Conservation (phyloP, 23 tunicate genomes). For the Ciona savignyi region DNA sequence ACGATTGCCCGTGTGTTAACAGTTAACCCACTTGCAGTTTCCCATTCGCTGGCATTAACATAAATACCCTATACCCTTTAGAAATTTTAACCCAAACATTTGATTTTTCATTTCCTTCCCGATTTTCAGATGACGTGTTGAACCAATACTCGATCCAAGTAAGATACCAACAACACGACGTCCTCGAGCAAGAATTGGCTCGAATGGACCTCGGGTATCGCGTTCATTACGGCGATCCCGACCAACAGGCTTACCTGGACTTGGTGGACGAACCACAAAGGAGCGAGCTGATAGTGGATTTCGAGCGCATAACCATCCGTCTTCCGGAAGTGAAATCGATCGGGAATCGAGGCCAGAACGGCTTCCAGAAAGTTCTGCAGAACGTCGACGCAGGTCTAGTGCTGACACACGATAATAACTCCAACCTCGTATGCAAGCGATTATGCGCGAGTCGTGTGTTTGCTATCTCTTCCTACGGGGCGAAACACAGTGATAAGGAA, state of each 20-base stretch:
- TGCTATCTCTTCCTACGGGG: conserved; percentile 20
- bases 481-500: neutral
- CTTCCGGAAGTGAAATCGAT: conserved; percentile 8
- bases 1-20: too few species aligned
- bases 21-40: too few species aligned
- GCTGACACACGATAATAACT: conserved; percentile 11
- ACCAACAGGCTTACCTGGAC: neutral
- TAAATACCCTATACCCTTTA: too few species aligned
- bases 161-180: conserved; percentile 22
- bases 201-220: conserved; percentile 28
- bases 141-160: conserved; percentile 6
- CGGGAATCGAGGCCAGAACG: neutral
- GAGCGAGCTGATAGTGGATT: conserved; percentile 1
- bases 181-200: neutral
- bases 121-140: conserved; percentile 11
- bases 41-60: too few species aligned
- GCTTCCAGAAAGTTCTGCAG: conserved; percentile 19
- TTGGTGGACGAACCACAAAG: conserved; percentile 5
- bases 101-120: too few species aligned
- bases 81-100: too few species aligned
- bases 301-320: neutral
- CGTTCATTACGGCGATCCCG: conserved; percentile 27
- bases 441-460: conserved; percentile 38
- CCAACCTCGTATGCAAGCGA: conserved; percentile 22
- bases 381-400: conserved; percentile 23